Evolutionary conservation across 2,888 invertebrate genomes (phyloP), one percentile per base, ranked within the genome.

Genomic region (Ornithoptera priamus): DNA sequence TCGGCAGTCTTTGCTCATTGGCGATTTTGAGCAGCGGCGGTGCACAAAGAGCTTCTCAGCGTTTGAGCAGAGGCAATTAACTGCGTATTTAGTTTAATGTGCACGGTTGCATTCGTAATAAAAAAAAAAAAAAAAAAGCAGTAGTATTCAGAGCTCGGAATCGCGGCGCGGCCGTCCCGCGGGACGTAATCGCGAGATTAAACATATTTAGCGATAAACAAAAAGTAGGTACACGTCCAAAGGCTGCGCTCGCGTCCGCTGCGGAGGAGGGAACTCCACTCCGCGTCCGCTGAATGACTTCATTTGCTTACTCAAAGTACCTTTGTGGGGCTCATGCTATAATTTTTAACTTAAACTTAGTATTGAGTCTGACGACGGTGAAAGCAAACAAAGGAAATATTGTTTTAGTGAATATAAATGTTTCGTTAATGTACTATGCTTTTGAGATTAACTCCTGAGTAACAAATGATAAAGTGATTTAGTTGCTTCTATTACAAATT

Each of bases 1-100:
- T 70, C 70, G 65, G 59, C 58, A 67, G 72, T 70, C 69, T 65
- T 65, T 69, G 67, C 73, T 67, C 70, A 73, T 73, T 73, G 73
- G 67, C 72, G 73, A 73, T 72, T 69, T 73, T 65, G 69, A 72
- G 63, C 70, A 67, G 69, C 65, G 67, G 65, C 67, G 67, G 56
- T 36, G 39, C 59, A 65, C 60, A 65, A 69, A 69, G 64, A 36
- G 68, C 50, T 60, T 60, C 64, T 60, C 68, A 56, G 53, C 68
- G 64, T 69, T 65, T 64, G 68, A 65, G 64, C 53, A 58, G 53
- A 39, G 64, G 68, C 60, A 65, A 65, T 69, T 69, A 65, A 69
- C 60, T 64, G 59, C 60, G 64, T 69, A 65, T 65, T 69, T 69
- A 62, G 65, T 65, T 69, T 57, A 62, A 62, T 62, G 69, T 50